phyloP scores from a whole-genome alignment of 2,797 vertebrate species.

The Miichthys miiuy region DNA sequence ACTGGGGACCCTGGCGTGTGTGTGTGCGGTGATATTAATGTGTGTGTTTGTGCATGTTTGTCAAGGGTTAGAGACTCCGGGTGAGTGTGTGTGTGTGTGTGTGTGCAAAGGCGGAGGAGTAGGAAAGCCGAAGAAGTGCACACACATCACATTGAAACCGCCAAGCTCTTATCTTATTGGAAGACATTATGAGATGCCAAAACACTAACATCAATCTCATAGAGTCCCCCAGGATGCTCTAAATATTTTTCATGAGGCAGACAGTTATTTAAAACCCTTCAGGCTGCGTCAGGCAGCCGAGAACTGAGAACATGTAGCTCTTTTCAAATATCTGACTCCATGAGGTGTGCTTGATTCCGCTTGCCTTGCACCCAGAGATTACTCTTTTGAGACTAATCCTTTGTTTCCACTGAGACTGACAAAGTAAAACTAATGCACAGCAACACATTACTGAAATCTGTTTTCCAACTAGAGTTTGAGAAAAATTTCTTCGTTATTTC shows the following conservation, averaged over 20 bases:
- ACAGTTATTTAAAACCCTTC: conserved; percentile 76
- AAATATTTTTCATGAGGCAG: conserved; percentile 76
- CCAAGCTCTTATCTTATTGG: conserved; percentile 78
- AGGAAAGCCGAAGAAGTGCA: conserved; percentile 61
- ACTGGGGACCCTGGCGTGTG: conserved; percentile 60
- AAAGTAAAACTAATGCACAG: conserved; percentile 36
- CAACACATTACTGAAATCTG: conserved; percentile 21
- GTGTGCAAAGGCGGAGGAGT: conserved; percentile 33
- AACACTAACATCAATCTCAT: conserved; percentile 77
- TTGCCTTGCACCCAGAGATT: conserved; percentile 43
- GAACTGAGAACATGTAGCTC: conserved; percentile 53
- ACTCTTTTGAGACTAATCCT: conserved; percentile 53
- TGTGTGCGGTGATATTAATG: conserved; percentile 47
- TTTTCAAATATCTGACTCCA: conserved; percentile 65
- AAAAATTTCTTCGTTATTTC: conserved; percentile 12
- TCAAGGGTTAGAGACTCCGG: conserved; percentile 50
- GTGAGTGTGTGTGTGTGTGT: conserved; percentile 9
- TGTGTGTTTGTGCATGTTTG: conserved; percentile 50
- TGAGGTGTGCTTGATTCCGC: conserved; percentile 59
- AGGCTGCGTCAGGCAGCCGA: conserved; percentile 59
- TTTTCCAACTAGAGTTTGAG: conserved; percentile 25
- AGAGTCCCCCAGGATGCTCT: conserved; percentile 66
- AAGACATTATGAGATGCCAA: conserved; percentile 76
- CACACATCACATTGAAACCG: conserved; percentile 72
- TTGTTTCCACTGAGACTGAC: conserved; percentile 59